Evolutionary conservation across 1,140 invertebrate species (phyloP).

Genomic region (Nixonia krombeini): DNA sequence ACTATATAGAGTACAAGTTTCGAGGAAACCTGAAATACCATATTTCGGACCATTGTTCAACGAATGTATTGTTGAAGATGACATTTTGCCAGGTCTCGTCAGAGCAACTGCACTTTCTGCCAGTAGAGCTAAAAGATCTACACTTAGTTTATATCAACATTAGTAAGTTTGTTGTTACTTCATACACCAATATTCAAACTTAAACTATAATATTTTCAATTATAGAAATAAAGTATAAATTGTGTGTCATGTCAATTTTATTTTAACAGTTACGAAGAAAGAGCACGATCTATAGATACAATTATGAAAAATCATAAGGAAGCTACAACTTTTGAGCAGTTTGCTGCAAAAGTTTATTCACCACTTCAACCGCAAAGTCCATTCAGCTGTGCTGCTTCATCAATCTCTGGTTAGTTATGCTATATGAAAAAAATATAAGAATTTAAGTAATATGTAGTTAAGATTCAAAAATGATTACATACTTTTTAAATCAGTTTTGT

Average conservation of each 20-base stretch:
- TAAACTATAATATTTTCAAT: neutral
- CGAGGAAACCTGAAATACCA: constrained; percentile 79
- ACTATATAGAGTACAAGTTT: constrained; percentile 66
- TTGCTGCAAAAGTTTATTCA: constrained; percentile 87
- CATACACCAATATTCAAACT: too few relatives aligned
- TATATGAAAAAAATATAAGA: too few relatives aligned
- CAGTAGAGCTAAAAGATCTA: constrained; percentile 90
- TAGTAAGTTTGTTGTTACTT: constrained; percentile 87
- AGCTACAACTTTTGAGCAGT: constrained; percentile 92
- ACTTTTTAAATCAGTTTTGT: too few relatives aligned
- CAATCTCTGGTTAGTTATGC: constrained; percentile 61
- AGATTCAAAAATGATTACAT: constrained; percentile 7
- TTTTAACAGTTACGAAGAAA: constrained; percentile 87
- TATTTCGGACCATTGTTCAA: constrained; percentile 97
- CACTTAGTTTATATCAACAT: constrained; percentile 91
- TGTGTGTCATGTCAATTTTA: neutral
- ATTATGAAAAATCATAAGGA: constrained; percentile 92
- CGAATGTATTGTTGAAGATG: constrained; percentile 90
- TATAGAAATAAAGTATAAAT: neutral
- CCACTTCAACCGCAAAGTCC: constrained; percentile 77
- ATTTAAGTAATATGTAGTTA: too few relatives aligned
- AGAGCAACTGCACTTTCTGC: constrained; percentile 93
- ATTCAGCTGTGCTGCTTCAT: constrained; percentile 65
- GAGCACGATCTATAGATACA: constrained; percentile 87
- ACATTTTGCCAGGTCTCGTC: constrained; percentile 88